These are phyloP conservation scores for Drosophila peninsularis DNA, from an alignment of 2,888 invertebrate species.

Conservation along the genomic window DNA sequence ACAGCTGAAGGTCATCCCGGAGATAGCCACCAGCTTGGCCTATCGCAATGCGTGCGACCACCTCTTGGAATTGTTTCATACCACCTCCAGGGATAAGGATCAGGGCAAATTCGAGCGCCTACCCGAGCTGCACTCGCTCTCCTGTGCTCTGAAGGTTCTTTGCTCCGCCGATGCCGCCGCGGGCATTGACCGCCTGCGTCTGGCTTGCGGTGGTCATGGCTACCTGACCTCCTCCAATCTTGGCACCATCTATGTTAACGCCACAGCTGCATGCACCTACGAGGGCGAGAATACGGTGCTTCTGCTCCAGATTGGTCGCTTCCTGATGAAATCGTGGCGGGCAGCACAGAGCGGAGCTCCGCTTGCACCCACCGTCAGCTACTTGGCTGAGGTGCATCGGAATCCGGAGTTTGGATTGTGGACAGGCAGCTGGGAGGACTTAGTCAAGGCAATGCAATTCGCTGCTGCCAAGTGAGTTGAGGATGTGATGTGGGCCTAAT, in stretches of 20 bases:
- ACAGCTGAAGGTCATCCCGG: conserved; percentile 95
- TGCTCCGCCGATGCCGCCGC: conserved; percentile 89
- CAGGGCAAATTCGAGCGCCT: conserved; percentile 91
- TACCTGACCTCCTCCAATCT: conserved; percentile 94
- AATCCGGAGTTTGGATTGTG: conserved; percentile 68
- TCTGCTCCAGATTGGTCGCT: conserved; percentile 94
- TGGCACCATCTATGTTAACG: conserved; percentile 91
- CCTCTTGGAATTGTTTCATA: conserved; percentile 92
- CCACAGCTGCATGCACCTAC: conserved; percentile 95
- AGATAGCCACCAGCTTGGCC: conserved; percentile 91
- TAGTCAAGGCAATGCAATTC: conserved; percentile 85
- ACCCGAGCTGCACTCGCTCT: conserved; percentile 93
- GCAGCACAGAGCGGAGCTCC: conserved; percentile 86
- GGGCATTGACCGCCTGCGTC: conserved; percentile 92
- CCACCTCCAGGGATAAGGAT: conserved; percentile 91
- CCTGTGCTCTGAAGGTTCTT: conserved; percentile 95
- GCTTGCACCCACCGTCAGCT: conserved; percentile 89
- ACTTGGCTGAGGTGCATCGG: conserved; percentile 85
- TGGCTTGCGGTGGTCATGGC: conserved; percentile 98
- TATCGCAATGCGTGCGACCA: conserved; percentile 90
- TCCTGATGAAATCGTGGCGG: conserved; percentile 91
- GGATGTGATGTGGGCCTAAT: fast-evolving
- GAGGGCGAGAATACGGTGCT: conserved; percentile 99
- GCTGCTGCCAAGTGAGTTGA: conserved; percentile 85
- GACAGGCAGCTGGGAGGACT: conserved; percentile 80